A percentile compares a stretch with the other conserved stretches of the same genome.
These are phyloP conservation scores for Gryllus bimaculatus DNA, from an alignment of 1,140 invertebrate species.

Conservation along the genomic window DNA sequence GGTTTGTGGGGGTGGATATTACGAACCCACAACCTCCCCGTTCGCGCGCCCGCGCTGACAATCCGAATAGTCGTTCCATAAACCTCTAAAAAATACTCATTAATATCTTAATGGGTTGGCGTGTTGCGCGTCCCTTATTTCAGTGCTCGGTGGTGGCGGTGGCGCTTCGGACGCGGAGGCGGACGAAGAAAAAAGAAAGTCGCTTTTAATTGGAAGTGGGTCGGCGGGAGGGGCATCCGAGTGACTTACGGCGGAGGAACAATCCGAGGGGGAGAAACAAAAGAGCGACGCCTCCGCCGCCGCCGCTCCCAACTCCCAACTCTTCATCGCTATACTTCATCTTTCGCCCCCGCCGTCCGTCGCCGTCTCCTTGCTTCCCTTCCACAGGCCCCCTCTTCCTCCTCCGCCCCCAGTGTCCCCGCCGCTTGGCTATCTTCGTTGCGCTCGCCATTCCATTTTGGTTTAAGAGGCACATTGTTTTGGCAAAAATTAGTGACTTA, in stretches of 20 bases:
- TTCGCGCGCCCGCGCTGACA: background rate
- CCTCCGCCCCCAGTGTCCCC: background rate
- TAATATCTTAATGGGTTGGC: background rate
- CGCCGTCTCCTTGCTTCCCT: background rate
- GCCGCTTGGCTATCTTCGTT: no score
- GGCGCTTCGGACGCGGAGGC: background rate
- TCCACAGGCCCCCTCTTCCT: background rate
- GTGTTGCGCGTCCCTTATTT: background rate
- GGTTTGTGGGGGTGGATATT: no score
- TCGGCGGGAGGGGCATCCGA: background rate
- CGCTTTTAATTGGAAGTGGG: background rate
- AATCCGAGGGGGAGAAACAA: background rate
- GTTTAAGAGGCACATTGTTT: no score
- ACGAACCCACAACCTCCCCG: no score
- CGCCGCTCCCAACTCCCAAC: background rate
- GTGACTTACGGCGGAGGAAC: background rate
- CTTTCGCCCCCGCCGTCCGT: background rate
- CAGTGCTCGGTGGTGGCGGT: background rate
- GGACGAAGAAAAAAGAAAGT: background rate
- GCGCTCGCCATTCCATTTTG: no score
- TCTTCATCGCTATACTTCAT: background rate
- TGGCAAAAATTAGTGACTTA: no score
- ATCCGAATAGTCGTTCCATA: background rate
- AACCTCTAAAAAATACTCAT: background rate
- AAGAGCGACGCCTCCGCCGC: background rate